Conservation (phyloP, 1,140 invertebrate species). For the Acarapis woodi region DNA sequence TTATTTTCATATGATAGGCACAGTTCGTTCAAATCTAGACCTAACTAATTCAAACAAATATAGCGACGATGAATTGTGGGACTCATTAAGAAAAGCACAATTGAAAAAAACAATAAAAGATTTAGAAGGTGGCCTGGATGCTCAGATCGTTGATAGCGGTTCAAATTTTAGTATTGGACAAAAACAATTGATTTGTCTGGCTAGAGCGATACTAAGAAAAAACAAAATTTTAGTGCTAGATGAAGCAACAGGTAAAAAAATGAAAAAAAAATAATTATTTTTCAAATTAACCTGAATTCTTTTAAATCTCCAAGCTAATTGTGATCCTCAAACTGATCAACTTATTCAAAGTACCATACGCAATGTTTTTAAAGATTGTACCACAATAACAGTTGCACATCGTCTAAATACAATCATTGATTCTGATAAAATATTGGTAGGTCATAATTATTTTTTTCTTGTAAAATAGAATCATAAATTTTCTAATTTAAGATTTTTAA, state of each 20-base stretch:
- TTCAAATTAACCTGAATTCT: too few species aligned
- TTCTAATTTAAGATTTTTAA: not conserved
- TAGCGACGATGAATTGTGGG: constrained; percentile 34
- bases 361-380: constrained; percentile 29
- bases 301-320: constrained; percentile 54
- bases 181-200: constrained; percentile 35
- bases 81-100: constrained; percentile 43
- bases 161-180: constrained; percentile 51
- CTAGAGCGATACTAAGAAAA: constrained; percentile 22
- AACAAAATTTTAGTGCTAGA: constrained; percentile 19
- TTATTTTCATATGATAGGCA: too few species aligned
- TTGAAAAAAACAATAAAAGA: constrained; percentile 32
- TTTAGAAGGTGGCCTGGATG: constrained; percentile 30
- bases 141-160: constrained; percentile 38
- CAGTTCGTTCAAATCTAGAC: constrained; percentile 15
- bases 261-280: too few species aligned
- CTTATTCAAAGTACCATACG: constrained; percentile 17
- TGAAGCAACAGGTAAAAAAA: constrained; percentile 23
- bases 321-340: constrained; percentile 17
- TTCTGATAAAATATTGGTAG: constrained; percentile 14
- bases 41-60: constrained; percentile 17
- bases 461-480: too few species aligned
- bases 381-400: constrained; percentile 55
- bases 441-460: not conserved
- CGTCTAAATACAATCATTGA: constrained; percentile 14